A percentile compares a stretch with the other conserved stretches of the same genome.
phyloP scores from a whole-genome alignment of 2,797 vertebrate species.

The Bradypodion pumilum region DNA sequence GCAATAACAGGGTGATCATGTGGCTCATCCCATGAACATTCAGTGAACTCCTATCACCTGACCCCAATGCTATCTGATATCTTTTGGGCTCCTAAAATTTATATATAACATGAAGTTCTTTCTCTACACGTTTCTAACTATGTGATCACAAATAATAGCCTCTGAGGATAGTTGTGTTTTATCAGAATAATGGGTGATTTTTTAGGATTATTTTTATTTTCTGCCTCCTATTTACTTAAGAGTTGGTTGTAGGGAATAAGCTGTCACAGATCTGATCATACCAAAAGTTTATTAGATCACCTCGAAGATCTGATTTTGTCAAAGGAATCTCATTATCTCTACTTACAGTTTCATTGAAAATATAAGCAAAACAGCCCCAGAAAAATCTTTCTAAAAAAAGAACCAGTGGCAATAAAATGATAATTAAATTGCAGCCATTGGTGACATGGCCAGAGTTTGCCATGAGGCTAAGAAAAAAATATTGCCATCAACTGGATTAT shows the following conservation, averaged over 20 bases:
- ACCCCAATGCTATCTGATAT: too few relatives aligned
- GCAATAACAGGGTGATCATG: too few relatives aligned
- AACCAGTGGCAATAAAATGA: too few relatives aligned
- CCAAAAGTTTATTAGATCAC: not conserved
- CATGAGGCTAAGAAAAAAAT: not conserved
- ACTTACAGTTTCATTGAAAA: not conserved
- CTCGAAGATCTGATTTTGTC: not conserved
- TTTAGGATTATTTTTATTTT: too few relatives aligned
- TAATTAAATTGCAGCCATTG: not conserved
- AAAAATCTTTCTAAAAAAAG: not conserved
- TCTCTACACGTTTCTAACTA: too few relatives aligned
- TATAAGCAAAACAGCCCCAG: not conserved
- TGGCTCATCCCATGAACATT: too few relatives aligned
- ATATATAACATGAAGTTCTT: too few relatives aligned
- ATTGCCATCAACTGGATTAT: not conserved
- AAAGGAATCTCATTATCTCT: not conserved
- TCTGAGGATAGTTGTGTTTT: too few relatives aligned
- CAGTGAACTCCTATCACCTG: too few relatives aligned
- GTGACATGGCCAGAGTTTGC: not conserved
- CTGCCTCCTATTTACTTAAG: not conserved
- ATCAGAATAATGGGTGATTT: too few relatives aligned
- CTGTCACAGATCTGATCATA: not conserved
- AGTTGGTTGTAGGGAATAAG: not conserved
- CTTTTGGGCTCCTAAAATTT: too few relatives aligned
- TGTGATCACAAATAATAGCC: too few relatives aligned